Base-by-base conservation (phyloP, 2,113 vertebrate species). In the Leuciscus idus region DNA sequence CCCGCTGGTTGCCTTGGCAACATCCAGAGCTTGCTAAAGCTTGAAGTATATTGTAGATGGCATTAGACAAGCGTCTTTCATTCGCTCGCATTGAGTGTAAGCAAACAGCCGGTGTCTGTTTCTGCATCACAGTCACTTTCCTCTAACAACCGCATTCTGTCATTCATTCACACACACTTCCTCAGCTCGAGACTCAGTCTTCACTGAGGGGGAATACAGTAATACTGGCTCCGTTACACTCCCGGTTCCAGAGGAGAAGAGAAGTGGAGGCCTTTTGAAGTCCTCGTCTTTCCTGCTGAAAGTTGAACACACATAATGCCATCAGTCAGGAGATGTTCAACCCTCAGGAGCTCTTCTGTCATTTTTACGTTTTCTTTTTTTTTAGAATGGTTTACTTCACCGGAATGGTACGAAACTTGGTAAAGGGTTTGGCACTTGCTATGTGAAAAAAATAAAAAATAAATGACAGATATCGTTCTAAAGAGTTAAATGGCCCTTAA, bases 1-100 rank as follows among this genome's bases (percentile, higher is more conserved):
- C 46, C n/a, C 52, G 23, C 55, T 68, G 59, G 83, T 90, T 84
- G 79, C 83, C 59, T 59, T 87, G 87, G 85, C 43, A 88, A 88
- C 85, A 62, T 10, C 10, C 13, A 4, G 76, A 70, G 50, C 66
- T 70, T 59, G 30, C 26, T 11, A 68, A 80, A 43, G 74, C 57
- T 36, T 30, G 72, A 46, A 17, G 72, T 48, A 13, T 73, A 13
- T 73, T 46, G 72, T n/a, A 17, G 43, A 75, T 75, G 72, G n/a
- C 72, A 17, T 8, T 26, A 48, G 39, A 75, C 72, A 48, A 75
- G 72, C 72, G 11, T 9, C 30, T 68, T 19, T 68, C 64, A 33
- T 33, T 30, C 30, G 64, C 64, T 43, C 68, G 6, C 17, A 2
- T 4, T 36, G 33, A 72, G 68, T 33, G 36, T 23, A 39, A 73